Evolutionary conservation across 2,113 vertebrate genomes (phyloP), one percentile per base, ranked within the genome.

Genomic region (Peromyscus polionotus): DNA sequence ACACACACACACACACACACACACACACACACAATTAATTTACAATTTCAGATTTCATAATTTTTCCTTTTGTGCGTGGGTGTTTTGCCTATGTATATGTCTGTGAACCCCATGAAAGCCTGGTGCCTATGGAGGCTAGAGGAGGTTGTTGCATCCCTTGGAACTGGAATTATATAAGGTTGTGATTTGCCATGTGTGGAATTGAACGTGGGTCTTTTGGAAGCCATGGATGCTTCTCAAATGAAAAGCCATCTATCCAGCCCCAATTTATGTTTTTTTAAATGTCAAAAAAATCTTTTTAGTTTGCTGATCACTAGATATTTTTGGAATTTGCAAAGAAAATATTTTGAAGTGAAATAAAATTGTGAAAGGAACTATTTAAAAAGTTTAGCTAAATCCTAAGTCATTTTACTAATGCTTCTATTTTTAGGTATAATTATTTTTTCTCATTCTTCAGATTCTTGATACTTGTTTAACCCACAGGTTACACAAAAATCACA

Each of bases 311-410:
- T 73, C 28, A 68, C 77, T 92, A 90, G 45, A 54, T 90, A 4
- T 22, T 83, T 81, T 65, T 95, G n/a, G 33, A 59, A 92, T 92
- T 96, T 87, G 19, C 84, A 95, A 77, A 2, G 73, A 83, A 94
- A 90, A 36, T 73, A 33, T 90, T 94, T 83, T 94, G 65, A 94
- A 93, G 22, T 76, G 10, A 86, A 45, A 63, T 80, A 68, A 76
- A 28, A 72, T 70, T 94, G 36, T 63, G 39, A 5, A 95, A 89
- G 28, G 45, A 95, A 59, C 22, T 10, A 77, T 22, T 97, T 93
- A 54, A 26, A 83, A 51, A 26, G 51, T 91, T 91, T n/a, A 48
- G 2, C 3, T 77, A 8, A 86, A 83, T 93, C 19, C 9, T 72
- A 28, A 89, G 33, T 7, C 28, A 77, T 77, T 91, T 95, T 93